Evolutionary conservation across 2,888 invertebrate species (phyloP).

Genomic region (Erpobdella octoculata): DNA sequence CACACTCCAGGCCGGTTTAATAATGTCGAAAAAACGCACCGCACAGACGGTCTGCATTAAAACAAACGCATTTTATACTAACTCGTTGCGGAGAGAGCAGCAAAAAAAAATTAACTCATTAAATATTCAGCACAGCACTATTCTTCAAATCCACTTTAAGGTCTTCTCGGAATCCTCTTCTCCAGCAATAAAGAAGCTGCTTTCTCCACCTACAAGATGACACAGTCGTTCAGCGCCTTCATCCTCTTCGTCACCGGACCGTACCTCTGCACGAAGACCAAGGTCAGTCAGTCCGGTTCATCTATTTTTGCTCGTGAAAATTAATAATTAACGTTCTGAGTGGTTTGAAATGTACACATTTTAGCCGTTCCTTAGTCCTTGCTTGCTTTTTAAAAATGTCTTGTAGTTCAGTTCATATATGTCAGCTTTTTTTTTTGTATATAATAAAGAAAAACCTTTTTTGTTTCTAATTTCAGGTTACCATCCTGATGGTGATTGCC

Average conservation of each 20-base stretch:
- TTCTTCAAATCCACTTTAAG: conserved; percentile 39
- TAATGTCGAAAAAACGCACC: too few relatives aligned
- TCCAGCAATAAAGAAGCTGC: conserved; percentile 45
- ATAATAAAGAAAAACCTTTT: too few relatives aligned
- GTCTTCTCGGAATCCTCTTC: conserved; percentile 44
- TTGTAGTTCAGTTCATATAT: neutral
- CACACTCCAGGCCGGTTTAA: too few relatives aligned
- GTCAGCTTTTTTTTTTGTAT: neutral
- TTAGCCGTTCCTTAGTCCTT: neutral
- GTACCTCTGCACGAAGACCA: conserved; percentile 41
- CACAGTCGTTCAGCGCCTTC: conserved; percentile 43
- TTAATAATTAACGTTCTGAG: neutral
- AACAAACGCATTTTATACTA: too few relatives aligned
- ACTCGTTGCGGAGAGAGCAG: too few relatives aligned
- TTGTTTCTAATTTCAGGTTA: conserved; percentile 6
- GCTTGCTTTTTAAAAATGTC: neutral
- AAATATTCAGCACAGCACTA: too few relatives aligned
- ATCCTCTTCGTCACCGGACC: conserved; percentile 41
- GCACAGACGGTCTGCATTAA: too few relatives aligned
- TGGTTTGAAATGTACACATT: neutral
- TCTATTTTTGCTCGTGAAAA: neutral
- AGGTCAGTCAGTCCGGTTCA: conserved; percentile 32
- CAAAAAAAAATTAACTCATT: too few relatives aligned
- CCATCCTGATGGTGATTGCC: neutral
- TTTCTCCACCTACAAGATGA: conserved; percentile 43